Evolutionary conservation across 2,797 vertebrate genomes (phyloP), one percentile per base, ranked within the genome.

Genomic region (Pangasius sanitwongsei): DNA sequence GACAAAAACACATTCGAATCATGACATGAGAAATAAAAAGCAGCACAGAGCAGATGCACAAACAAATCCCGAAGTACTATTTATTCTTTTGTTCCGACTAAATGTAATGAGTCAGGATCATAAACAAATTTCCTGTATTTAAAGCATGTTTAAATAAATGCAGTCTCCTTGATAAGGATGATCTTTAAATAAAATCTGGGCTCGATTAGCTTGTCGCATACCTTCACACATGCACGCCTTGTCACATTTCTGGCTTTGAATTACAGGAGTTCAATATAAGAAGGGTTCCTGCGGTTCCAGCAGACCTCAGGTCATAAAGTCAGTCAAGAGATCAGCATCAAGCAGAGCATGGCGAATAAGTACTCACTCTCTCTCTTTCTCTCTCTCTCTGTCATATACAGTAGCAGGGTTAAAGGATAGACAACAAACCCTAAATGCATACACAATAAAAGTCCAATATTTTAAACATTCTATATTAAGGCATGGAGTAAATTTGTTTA

Each of bases 241-340:
- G 3, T 77, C 25, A 18, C 74, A 48, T 75, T 75, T 48, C 44
- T 67, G 28, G 59, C 41, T 83, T 7, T 37, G 83, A 86, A 28
- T 90, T 88, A 59, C 20, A 87, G 44, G 72, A 65, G 41, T 84
- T 85, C 85, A 37, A 57, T 16, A 70, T 34, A 88, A 31, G 37
- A 63, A 61, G 13, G 5, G 0, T n/a, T 77, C 44, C 25, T 9
- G 23, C 0, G 13, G 25, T 74, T 75, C 15, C 31, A 44, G 34
- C 41, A 34, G 15, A 83, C 53, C 37, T 74, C 11, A 28, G 34
- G 78, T 87, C 65, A 83, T 69, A n/a, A 65, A n/a, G 25, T 72
- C 78, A 72, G 57, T 87, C 86, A 75, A 57, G 90, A 92, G 87
- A 75, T 89, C 75, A 86, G 57, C 59, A 9, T 23, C 69, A 86